Evolutionary conservation across 2,888 invertebrate species (phyloP).

Genomic region (Noctua janthina): DNA sequence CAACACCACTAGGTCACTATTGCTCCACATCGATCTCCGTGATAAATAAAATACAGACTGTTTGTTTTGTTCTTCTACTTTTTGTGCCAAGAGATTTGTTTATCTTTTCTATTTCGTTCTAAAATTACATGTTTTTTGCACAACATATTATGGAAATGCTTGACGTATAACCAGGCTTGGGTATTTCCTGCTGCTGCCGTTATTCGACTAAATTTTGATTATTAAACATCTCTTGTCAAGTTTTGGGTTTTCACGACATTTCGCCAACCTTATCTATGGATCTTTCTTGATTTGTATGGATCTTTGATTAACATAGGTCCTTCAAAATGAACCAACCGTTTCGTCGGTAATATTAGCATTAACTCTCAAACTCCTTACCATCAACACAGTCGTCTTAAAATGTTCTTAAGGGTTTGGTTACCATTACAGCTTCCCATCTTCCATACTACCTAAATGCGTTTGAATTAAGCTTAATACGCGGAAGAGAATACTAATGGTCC

Average conservation of each 20-base stretch:
- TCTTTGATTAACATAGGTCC: neutral
- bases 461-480: neutral
- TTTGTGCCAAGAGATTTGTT: constrained; percentile 20
- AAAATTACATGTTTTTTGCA: neutral
- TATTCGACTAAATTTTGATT: neutral
- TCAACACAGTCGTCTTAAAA: neutral
- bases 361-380: neutral
- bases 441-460: neutral
- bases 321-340: neutral
- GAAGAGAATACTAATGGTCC: constrained; percentile 14
- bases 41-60: neutral
- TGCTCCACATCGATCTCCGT: neutral
- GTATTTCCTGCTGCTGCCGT: neutral
- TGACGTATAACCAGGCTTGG: neutral
- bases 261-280: neutral
- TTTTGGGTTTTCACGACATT: neutral
- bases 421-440: neutral
- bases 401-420: neutral
- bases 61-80: constrained; percentile 30
- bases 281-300: neutral
- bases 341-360: too few species aligned
- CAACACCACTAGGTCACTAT: neutral
- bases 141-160: neutral
- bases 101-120: neutral
- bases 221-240: neutral